Base-by-base conservation (phyloP, 2,797 vertebrate species). In the Acestrorhynchus altus region DNA sequence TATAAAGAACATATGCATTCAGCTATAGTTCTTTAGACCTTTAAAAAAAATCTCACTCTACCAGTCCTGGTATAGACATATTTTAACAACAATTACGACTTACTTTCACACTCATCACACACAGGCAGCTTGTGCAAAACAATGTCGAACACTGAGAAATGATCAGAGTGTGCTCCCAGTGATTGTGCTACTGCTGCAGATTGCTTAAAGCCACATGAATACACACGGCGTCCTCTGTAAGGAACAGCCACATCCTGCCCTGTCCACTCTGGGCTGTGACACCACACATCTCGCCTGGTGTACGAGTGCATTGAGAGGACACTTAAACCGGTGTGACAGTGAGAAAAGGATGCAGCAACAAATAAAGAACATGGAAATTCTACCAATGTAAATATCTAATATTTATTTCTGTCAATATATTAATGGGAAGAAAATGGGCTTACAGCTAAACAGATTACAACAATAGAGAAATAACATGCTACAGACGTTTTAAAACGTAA, bases 231-330 rank as follows among this genome's bases (percentile, higher is more conserved):
- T 8, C 28, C 64, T 67, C 24, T 13, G 24, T 26, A 28, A 65
- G 40, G 12, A 40, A 49, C 22, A 49, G 20, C 16, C 22, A 24
- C 44, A 26, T 26, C 24, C 22, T 47, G 40, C 16, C 9, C 24
- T 31, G 64, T 51, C 26, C 13, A 2, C 42, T 46, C 63, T 46
- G 8, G 46, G 40, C 22, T 35, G 16, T 46, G 42, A 66, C 63
- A 66, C 40, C 63, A 46, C 63, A 66, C 40, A 13, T 46, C 40
- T 24, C 11, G n/a, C 61, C 61, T 12, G 35, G 9, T 26, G 42
- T 20, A 16, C 4, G n/a, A 66, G 40, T 66, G 63, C 63, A 66
- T 46, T 31, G 49, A 49, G 46, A 49, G 65, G 65, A 68, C 65
- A 68, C 26, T 3, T 3, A 8, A 16, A 24, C 11, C 39, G 22